Evolutionary conservation across 1,140 invertebrate species (phyloP), one percentile per base, ranked within the genome.

Genomic region (Leguminivora glycinivorella): DNA sequence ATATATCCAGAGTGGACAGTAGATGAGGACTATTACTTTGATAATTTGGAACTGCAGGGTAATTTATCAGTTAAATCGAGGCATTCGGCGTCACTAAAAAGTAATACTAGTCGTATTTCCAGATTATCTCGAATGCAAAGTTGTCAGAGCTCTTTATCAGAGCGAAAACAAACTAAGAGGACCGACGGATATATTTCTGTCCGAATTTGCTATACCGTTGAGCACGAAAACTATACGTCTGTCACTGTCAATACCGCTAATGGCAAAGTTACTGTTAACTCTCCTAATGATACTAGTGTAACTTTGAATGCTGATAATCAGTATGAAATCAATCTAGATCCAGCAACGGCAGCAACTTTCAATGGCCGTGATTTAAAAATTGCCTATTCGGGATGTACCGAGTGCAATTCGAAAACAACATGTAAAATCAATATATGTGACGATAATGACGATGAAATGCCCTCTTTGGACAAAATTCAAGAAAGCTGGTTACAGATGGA

Each of bases 191-290:
- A 93, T 77, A 80, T 93, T 66, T 92, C 90, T 58, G 78, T 93
- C 66, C 77, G 92, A 68, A 81, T 93, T 66, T 88, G 81, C 72
- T 92, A 85, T 77, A 89, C 87, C 26, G 78, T 92, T 63, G 93
- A 93, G 75, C 93, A 93, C 85, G 79, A 85, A 34, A 91, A 93
- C 78, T 93, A 93, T 76, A 89, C 93, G 9, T 91, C 88, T 3
- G 85, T 93, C 14, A 86, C 82, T 38, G 88, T 92, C 69, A 88
- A 93, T 76, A 88, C 83, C 78, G 76, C 80, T 67, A 83, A 81
- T 67, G 79, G 71, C n/a, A 82, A 76, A 66, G 76, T 91, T 47
- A 74, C 76, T 4, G 71, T 91, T 29, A 81, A 85, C 19, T 89
- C 89, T 0, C 85, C 89, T 10, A 86, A 89, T 66, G 75, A 82